Conservation (phyloP, 92 coral and sea anemone species). For the Phenganax stokvisi region DNA sequence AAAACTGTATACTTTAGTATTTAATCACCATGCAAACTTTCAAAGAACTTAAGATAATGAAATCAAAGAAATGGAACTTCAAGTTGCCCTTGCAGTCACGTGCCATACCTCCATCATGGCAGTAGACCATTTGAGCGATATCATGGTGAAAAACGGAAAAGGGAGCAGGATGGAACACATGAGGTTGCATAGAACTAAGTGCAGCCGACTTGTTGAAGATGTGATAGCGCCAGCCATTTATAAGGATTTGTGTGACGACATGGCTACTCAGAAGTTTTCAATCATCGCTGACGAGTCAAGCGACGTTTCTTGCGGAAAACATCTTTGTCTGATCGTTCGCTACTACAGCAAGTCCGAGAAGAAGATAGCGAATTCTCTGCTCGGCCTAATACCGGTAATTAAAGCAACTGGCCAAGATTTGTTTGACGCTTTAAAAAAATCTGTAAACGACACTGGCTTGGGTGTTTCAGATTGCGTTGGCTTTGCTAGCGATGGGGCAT, state of each 20-base stretch:
- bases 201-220: not conserved
- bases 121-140: slow-evolving; percentile 14
- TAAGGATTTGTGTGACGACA: not conserved
- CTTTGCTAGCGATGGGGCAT: not conserved
- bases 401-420: slow-evolving; percentile 1
- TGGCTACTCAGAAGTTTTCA: slow-evolving; percentile 11
- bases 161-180: slow-evolving; percentile 9
- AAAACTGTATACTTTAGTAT: too few relatives aligned
- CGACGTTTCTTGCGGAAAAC: slow-evolving; percentile 16
- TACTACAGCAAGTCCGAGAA: not conserved
- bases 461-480: not conserved
- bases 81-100: not conserved
- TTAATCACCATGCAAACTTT: too few relatives aligned
- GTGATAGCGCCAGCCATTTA: slow-evolving; percentile 15
- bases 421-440: not conserved
- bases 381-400: not conserved
- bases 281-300: slow-evolving; percentile 8
- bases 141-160: slow-evolving; percentile 20
- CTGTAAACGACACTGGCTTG: not conserved
- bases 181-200: slow-evolving; percentile 5
- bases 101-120: not conserved
- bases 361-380: not conserved
- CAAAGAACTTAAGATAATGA: not conserved
- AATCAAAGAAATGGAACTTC: slow-evolving; percentile 20
- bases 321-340: slow-evolving; percentile 1